Evolutionary conservation across 2,113 vertebrate species (phyloP), one percentile per base, ranked within the genome.

Genomic region (Amphilophus citrinellus): DNA sequence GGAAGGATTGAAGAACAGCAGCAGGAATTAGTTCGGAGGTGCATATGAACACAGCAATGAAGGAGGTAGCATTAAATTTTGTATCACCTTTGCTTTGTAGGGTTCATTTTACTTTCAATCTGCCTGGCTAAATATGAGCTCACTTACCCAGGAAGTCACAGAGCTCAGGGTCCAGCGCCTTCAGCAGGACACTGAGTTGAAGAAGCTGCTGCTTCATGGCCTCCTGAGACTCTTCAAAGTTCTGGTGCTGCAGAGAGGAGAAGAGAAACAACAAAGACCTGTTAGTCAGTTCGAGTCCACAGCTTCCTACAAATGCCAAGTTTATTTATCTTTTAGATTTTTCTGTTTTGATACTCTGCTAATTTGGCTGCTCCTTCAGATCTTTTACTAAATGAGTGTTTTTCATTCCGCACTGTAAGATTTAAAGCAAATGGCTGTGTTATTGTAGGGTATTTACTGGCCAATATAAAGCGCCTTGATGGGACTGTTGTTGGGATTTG

Each of bases 211-310:
- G 94, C 91, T 98, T 98, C 98, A 98, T 98, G 60, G 97, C 97
- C 92, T 98, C 97, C 94, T 98, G 98, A 59, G 97, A 98, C 94
- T 98, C 98, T 66, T 98, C 98, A 62, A 98, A 98, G 96, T 98
- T 98, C 77, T 97, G 96, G 30, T 98, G 97, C 98, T 98, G 91
- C 62, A 81, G 53, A 82, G 20, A 78, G 6, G 57, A 50, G 30
- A 68, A 27, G 61, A 77, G 73, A 13, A 63, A 56, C 59, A 27
- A 61, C 11, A 71, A 35, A 65, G 27, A 61, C 9, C 8, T 11
- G 58, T 73, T 20, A 18, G 47, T 35, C 5, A n/a, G 20, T 10
- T 63, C 32, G n/a, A 0, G 30, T 17, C 39, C 27, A 8, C 3
- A 0, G 0, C 0, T 56, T 37, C 20, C 15, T 39, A 58, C 53